Conservation (phyloP, 1,140 invertebrate genomes). For the Zophobas atratus region DNA sequence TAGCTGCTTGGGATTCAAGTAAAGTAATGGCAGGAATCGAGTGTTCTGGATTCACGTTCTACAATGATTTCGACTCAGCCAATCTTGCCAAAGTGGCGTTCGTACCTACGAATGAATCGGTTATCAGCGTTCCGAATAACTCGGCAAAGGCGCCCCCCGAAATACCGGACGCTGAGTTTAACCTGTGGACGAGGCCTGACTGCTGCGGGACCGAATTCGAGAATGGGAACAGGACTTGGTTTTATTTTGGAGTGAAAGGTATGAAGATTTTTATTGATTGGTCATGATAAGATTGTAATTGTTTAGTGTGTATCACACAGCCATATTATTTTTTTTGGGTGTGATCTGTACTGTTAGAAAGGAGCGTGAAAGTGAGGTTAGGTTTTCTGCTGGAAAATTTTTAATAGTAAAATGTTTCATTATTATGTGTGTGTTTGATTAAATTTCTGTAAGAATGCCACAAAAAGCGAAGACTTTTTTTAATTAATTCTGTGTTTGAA, state of each 20-base stretch:
- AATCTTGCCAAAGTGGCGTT: slow-evolving; percentile 86
- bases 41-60: slow-evolving; percentile 80
- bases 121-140: slow-evolving; percentile 46
- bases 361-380: too few species aligned
- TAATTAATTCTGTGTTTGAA: too few species aligned
- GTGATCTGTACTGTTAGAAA: too few species aligned
- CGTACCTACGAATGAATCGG: slow-evolving; percentile 69
- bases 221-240: slow-evolving; percentile 94
- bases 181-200: slow-evolving; percentile 92
- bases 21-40: slow-evolving; percentile 68
- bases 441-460: too few species aligned
- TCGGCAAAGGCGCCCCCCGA: slow-evolving; percentile 61
- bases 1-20: slow-evolving; percentile 8
- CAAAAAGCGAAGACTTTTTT: too few species aligned
- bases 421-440: too few species aligned
- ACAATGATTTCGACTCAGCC: slow-evolving; percentile 90
- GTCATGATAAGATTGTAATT: too few species aligned
- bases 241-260: slow-evolving; percentile 88
- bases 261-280: neutral
- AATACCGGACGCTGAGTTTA: slow-evolving; percentile 84
- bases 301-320: too few species aligned
- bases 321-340: too few species aligned
- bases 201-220: slow-evolving; percentile 91
- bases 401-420: too few species aligned
- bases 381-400: too few species aligned